Evolutionary conservation across 2,797 vertebrate species (phyloP), one percentile per base, ranked within the genome.

Genomic region (Sebastes minor): DNA sequence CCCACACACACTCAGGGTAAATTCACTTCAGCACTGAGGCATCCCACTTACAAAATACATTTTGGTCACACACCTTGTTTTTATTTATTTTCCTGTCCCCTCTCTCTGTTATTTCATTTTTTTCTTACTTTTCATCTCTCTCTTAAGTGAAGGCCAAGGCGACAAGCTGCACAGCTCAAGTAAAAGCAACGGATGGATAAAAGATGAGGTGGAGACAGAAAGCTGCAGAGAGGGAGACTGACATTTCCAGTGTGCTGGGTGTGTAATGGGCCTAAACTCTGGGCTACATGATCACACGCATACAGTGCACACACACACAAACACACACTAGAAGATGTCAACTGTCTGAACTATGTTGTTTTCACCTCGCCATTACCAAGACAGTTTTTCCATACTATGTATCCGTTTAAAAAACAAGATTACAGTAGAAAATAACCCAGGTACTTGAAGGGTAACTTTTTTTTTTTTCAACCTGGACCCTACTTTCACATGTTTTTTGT

Each of bases 161-260:
- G 60, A 74, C 30, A 77, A 62, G 25, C 59, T 61, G 33, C 42
- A 25, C 28, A 56, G 70, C 75, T 74, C 23, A 25, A 77, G 76
- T 61, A 27, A 74, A 60, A 35, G 61, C 38, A 53, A 16, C 5
- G 18, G 46, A 76, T 38, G 33, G 42, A 77, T 67, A 35, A 68
- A 81, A 64, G 46, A 74, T 52, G 8, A 65, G 78, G 13, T 72
- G 32, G 23, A 65, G 56, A 62, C 20, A 72, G 52, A 35, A 11
- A 80, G 35, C 38, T 53, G 42, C 1, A 12, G 49, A 25, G 32
- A 65, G 27, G 25, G 25, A 70, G 10, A 68, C 35, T 59, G 42
- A 72, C 42, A 73, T 83, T 72, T 65, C 30, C 55, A 52, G 35
- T 52, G 33, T 63, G 66, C 23, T 12, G 55, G 33, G 42, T n/a